Base-by-base conservation (phyloP, 2,888 invertebrate species). In the Eupeodes luniger region DNA sequence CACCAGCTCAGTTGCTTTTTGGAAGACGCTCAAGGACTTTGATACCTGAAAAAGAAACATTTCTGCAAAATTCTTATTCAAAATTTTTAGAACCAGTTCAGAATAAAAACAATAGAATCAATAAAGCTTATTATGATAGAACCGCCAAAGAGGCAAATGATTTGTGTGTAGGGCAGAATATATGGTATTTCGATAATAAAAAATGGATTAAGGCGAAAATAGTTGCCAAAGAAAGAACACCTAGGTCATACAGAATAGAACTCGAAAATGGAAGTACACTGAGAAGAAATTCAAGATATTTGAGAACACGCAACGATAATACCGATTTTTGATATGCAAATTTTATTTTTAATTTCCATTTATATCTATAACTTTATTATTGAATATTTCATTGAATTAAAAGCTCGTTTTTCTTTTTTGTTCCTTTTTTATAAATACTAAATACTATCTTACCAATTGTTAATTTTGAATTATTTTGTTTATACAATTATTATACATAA, bases 51-150 rank as follows among this genome's bases (percentile, higher is more conserved):
- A n/a, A n/a, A n/a, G n/a, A n/a, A 19, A 19, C 2, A 19, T 2
- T 1, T 61, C 16, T 44, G 11, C 10, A 16, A 44, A 62, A 62
- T 62, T 0, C 44, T 44, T 62, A 44, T 44, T 47, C 19, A 27
- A 47, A 64, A 19, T 27, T 6, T 19, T 47, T 19, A 19, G 19
- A 44, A 6, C 44, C 19, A 47, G n/a, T n/a, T n/a, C 64, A 64
- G 47, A 64, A 64, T 47, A 64, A 44, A 44, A 64, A 47, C 9
- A 64, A 64, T 12, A 64, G 5, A 19, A 44, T 44, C 2, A 64
- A 64, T 19, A 44, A 64, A 47, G 44, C 19, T 40, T 62, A 62
- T 62, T 62, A 62, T 62, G n/a, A n/a, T n/a, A n/a, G n/a, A n/a
- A n/a, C n/a, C n/a, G n/a, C n/a, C n/a, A n/a, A 19, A 19, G 2